Percentiles rank a stretch among this genome's conserved stretches.
Evolutionary conservation across 2,113 vertebrate genomes (phyloP).

Genomic region (Hippolais icterina): DNA sequence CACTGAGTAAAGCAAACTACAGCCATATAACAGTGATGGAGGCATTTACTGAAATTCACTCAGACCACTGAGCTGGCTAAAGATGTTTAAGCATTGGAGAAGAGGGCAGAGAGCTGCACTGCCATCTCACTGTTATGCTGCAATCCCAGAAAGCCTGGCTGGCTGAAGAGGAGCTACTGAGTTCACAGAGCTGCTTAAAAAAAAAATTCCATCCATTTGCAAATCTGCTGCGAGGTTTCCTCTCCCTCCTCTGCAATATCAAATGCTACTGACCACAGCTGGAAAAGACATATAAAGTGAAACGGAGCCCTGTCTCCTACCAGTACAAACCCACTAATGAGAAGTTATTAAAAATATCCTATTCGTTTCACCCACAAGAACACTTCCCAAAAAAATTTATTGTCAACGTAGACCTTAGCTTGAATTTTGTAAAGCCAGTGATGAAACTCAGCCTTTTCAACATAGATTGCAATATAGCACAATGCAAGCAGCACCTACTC

Average conservation of each 20-base stretch:
- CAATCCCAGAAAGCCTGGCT: background rate
- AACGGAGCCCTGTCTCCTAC: background rate
- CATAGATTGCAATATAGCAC: background rate
- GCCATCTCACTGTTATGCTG: background rate
- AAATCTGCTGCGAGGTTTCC: background rate
- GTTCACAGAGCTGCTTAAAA: background rate
- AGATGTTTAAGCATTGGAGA: background rate
- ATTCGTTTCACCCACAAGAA: background rate
- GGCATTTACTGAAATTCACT: background rate
- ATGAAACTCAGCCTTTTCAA: background rate
- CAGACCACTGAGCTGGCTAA: background rate
- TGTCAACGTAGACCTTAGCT: accelerated
- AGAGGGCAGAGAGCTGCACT: background rate
- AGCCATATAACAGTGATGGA: background rate
- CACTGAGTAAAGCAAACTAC: background rate
- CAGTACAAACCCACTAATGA: background rate
- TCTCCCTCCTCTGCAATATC: background rate
- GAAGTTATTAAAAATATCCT: background rate
- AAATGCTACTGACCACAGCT: background rate
- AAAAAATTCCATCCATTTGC: background rate
- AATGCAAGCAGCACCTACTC: background rate
- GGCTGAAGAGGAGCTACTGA: background rate
- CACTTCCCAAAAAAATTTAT: background rate
- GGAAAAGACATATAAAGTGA: background rate
- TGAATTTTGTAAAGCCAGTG: background rate